phyloP scores from a whole-genome alignment of 2,113 vertebrate species.

The Cacatua alba region DNA sequence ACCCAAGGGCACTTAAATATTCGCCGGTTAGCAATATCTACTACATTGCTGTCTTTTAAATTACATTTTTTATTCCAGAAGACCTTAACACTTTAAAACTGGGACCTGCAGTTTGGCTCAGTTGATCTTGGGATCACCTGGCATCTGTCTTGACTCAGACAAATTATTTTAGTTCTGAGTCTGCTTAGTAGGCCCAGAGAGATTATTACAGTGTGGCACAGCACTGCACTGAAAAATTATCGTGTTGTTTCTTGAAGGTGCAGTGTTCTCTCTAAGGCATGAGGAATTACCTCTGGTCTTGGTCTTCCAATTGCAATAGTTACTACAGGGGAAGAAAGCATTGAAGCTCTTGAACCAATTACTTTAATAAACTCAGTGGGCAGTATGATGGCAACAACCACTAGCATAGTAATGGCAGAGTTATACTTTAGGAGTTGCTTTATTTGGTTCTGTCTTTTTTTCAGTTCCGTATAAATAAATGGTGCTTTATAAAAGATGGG shows the following conservation, averaged over 20 bases:
- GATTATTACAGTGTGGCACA: background rate
- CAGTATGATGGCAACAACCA: background rate
- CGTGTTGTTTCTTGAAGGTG: background rate
- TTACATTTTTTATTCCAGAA: background rate
- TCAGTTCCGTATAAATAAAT: background rate
- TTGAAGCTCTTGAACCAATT: background rate
- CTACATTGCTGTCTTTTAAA: background rate
- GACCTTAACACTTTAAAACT: background rate
- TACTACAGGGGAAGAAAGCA: background rate
- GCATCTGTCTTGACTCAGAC: background rate
- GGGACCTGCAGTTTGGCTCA: background rate
- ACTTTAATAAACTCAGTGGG: background rate
- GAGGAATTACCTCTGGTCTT: background rate
- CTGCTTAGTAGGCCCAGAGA: background rate
- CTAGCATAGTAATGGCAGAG: background rate
- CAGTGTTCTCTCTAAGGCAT: background rate
- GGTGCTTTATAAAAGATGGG: background rate
- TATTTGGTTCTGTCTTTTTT: background rate
- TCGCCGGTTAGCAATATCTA: background rate
- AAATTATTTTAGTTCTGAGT: background rate
- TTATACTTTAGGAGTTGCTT: background rate
- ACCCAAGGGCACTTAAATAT: background rate
- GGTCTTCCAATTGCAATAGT: background rate
- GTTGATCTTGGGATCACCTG: background rate
- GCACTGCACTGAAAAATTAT: background rate